Conservation (phyloP, 2,113 vertebrate genomes). For the Tricholaema leucomelas region DNA sequence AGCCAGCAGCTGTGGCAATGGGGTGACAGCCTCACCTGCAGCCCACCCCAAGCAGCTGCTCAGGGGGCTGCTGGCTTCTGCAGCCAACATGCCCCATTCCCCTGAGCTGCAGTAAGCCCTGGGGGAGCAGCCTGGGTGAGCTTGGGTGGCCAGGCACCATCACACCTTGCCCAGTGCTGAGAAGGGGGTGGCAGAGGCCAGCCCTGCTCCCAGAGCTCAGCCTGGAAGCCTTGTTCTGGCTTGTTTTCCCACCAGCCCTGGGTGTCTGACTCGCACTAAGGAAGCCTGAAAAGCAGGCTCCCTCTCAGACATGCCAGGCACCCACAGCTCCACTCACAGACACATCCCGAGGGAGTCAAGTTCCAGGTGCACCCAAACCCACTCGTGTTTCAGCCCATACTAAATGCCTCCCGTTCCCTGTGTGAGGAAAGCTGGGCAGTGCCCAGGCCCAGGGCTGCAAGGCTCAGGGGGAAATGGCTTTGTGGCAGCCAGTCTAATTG, state of each 20-base stretch:
- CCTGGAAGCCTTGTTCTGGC: slow-evolving; percentile 62
- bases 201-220: not conserved
- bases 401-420: not conserved
- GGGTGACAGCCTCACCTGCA: not conserved
- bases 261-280: slow-evolving; percentile 43
- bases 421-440: slow-evolving; percentile 31
- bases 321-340: slow-evolving; percentile 9
- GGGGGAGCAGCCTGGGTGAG: not conserved
- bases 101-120: not conserved
- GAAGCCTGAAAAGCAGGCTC: slow-evolving; percentile 67
- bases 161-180: not conserved
- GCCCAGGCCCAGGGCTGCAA: not conserved
- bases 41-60: accelerated
- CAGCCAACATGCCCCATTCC: accelerated
- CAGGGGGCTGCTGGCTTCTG: not conserved
- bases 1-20: not conserved
- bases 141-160: not conserved
- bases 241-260: slow-evolving; percentile 52
- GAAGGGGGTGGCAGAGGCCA: not conserved
- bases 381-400: not conserved
- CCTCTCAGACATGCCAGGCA: slow-evolving; percentile 61
- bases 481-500: slow-evolving; percentile 58
- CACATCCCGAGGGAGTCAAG: slow-evolving; percentile 23
- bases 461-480: slow-evolving; percentile 54
- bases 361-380: slow-evolving; percentile 54